Base-by-base conservation (phyloP, 92 coral and sea anemone genomes). In the Umimayanthus chanpuru region DNA sequence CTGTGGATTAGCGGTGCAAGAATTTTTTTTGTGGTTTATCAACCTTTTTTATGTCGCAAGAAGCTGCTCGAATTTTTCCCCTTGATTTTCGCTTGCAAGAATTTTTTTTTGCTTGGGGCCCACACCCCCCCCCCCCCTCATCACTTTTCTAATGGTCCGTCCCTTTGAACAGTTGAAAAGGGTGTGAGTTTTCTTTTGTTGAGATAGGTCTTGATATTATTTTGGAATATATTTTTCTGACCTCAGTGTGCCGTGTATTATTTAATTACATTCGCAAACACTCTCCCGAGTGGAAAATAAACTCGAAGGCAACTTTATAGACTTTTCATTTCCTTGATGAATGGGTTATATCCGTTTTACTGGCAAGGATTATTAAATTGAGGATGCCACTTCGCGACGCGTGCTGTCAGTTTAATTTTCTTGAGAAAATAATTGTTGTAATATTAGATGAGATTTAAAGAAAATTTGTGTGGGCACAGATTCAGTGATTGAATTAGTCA, bases 251-350 rank as follows among this genome's bases (percentile, higher is more conserved):
- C 44, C 41, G 49, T 70, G 14, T 81, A 73, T 73, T 40, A 61
- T 18, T 30, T 68, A 73, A 28, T 44, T 70, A 39, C 30, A 18
- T 70, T 32, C 26, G 8, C 66, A 67, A 68, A 83, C 87, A 25
- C 78, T 47, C 28, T 53, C 64, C 41, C 43, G 30, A 70, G 79
- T 83, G 67, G 66, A 83, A 83, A 72, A 40, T 83, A 68, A 83
- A 83, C 86, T 18, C 87, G 43, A 83, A 68, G 26, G 66, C 64
- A 47, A 83, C 87, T 83, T 83, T 68, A 83, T 83, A 47, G 70
- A 83, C 28, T 83, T 82, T 81, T 83, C 87, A 83, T 83, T 83
- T 83, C 87, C 87, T 71, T 21, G 66, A 8, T 8, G n/a, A 72
- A 68, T 44, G 26, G 16, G 74, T 30, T 2, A 83, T 68, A 68